These are phyloP conservation scores for Halisarca cf. caerulea DNA, from an alignment of 37 sponge, comb jelly and placozoan species.

Conservation along the genomic window DNA sequence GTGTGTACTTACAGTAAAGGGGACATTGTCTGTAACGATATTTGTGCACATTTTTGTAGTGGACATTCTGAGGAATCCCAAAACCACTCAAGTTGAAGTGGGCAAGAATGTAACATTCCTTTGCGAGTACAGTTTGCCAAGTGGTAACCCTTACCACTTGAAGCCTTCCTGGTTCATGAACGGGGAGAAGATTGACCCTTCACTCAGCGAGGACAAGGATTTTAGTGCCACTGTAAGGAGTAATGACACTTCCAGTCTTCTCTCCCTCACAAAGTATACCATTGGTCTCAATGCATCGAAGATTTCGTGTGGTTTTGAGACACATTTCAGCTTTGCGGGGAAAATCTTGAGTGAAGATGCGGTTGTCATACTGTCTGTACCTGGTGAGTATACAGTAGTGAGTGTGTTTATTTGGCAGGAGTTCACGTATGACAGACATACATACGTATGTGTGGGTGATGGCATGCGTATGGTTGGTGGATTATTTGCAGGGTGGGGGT, in stretches of 20 bases:
- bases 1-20: no score
- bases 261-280: background rate
- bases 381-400: constrained; percentile 6
- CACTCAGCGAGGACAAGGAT: background rate
- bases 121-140: background rate
- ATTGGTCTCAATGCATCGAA: background rate
- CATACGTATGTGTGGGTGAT: background rate
- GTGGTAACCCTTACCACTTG: constrained; percentile 1
- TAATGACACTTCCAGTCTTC: background rate
- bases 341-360: background rate
- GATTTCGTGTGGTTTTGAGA: constrained; percentile 19
- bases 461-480: no score
- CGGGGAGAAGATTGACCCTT: background rate
- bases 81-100: background rate
- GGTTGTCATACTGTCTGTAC: background rate
- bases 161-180: constrained; percentile 2
- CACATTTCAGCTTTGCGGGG: background rate
- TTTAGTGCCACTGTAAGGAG: background rate
- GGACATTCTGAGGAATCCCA: background rate
- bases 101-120: background rate
- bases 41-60: no score
- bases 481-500: no score
- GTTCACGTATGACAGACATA: background rate
- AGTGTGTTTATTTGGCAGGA: background rate
- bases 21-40: no score